phyloP scores from a whole-genome alignment of 2,888 invertebrate genomes.

The Chrysolina americana region DNA sequence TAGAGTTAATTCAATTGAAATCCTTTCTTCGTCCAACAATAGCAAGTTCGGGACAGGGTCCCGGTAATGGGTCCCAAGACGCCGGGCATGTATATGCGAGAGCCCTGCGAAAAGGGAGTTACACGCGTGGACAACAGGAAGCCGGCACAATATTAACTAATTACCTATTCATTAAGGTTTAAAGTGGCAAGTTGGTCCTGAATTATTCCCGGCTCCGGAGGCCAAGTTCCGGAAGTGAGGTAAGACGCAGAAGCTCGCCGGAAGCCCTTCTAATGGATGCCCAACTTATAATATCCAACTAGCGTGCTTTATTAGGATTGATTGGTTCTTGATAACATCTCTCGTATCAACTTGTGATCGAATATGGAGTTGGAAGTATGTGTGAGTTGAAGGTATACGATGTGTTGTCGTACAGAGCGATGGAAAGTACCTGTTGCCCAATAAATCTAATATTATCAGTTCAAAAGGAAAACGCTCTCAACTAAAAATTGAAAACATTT shows the following conservation, averaged over 20 bases:
- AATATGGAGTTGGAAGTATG: too few relatives aligned
- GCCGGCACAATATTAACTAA: conserved; percentile 70
- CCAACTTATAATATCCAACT: conserved; percentile 57
- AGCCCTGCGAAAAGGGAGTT: conserved; percentile 45
- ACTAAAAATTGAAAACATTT: too few relatives aligned
- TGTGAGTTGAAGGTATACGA: too few relatives aligned
- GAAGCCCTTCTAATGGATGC: conserved; percentile 67
- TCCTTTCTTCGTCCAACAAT: conserved; percentile 65
- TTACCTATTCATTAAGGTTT: conserved; percentile 72
- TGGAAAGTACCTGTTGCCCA: neutral
- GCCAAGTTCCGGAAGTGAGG: conserved; percentile 68
- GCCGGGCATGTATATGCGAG: conserved; percentile 53
- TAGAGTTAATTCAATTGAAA: conserved; percentile 69
- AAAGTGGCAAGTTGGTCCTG: conserved; percentile 71
- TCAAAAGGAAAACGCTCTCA: too few relatives aligned
- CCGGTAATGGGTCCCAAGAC: conserved; percentile 68
- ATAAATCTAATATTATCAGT: too few relatives aligned
- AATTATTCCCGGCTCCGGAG: conserved; percentile 69
- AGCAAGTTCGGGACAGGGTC: conserved; percentile 59
- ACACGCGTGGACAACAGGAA: conserved; percentile 68
- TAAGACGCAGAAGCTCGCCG: conserved; percentile 68
- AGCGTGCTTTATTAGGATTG: conserved; percentile 68
- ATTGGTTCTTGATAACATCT: conserved; percentile 61
- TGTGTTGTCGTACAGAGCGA: neutral
- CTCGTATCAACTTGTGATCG: conserved; percentile 36